Percentiles rank a stretch among this genome's conserved stretches.
These are phyloP conservation scores for Alectura lathami DNA, from an alignment of 2,113 vertebrate species.

Conservation along the genomic window DNA sequence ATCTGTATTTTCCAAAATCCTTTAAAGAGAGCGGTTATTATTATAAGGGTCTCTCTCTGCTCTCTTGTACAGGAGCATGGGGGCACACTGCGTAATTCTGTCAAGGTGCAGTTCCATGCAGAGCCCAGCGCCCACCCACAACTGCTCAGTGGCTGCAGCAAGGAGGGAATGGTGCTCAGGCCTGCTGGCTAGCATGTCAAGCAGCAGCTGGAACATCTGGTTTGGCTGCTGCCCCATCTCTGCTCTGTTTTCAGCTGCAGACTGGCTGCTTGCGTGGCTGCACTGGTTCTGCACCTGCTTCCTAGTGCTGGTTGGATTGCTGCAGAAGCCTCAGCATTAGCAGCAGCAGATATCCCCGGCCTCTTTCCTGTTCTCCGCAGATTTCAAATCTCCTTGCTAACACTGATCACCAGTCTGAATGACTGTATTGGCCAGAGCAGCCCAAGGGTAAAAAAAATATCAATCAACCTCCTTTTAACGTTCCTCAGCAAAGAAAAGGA, in stretches of 20 bases:
- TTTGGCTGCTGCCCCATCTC: not conserved
- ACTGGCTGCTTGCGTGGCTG: not conserved
- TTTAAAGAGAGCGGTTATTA: not conserved
- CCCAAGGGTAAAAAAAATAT: not conserved
- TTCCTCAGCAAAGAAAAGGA: not conserved
- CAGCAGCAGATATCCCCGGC: not conserved
- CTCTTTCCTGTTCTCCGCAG: not conserved
- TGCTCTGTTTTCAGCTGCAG: not conserved
- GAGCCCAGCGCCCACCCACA: not conserved
- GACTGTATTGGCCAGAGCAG: not conserved
- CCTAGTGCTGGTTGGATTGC: not conserved
- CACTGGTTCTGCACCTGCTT: not conserved
- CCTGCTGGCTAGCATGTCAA: not conserved
- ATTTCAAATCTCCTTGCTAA: not conserved
- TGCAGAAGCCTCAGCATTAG: not conserved
- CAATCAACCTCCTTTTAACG: not conserved
- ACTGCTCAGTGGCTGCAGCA: not conserved
- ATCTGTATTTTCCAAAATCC: not conserved
- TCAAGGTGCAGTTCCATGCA: not conserved
- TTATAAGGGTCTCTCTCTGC: not conserved
- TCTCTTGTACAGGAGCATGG: not conserved
- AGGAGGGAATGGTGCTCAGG: not conserved
- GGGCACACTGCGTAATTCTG: not conserved
- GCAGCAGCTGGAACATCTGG: not conserved
- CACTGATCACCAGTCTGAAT: not conserved